Evolutionary conservation across 2,113 vertebrate species (phyloP).

Genomic region (Rhadina sibilatrix): DNA sequence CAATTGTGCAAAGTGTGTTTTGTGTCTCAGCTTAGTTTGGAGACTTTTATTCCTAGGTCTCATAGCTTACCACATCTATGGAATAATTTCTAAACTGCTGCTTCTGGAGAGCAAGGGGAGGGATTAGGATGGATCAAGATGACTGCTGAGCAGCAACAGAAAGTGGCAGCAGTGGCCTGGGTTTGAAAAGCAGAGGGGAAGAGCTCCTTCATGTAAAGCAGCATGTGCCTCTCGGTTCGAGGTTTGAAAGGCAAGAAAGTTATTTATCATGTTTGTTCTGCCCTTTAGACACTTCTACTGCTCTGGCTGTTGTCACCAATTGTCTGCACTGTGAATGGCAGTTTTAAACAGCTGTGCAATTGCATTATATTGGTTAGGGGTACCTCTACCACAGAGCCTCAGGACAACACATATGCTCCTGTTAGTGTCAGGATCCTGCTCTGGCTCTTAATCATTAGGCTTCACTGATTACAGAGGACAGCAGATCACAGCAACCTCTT

Average conservation of each 20-base stretch:
- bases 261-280: conserved; percentile 11
- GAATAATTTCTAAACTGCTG: neutral
- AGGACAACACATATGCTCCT: conserved; percentile 20
- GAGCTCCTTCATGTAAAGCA: neutral
- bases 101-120: neutral
- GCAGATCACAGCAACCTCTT: neutral
- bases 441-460: neutral
- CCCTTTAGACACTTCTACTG: neutral
- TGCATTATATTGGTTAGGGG: neutral
- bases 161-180: neutral
- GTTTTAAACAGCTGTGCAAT: conserved; percentile 45
- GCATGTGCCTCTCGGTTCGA: neutral
- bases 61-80: neutral
- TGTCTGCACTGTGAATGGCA: neutral
- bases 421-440: neutral
- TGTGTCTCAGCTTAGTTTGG: neutral
- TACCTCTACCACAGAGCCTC: neutral
- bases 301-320: neutral
- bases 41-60: neutral
- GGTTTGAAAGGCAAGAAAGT: neutral
- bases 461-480: neutral
- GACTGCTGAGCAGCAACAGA: fast-evolving
- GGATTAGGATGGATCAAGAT: neutral
- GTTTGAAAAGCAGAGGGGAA: neutral
- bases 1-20: neutral